phyloP scores from a whole-genome alignment of 2,113 vertebrate species.

The Eulacestoma nigropectus region DNA sequence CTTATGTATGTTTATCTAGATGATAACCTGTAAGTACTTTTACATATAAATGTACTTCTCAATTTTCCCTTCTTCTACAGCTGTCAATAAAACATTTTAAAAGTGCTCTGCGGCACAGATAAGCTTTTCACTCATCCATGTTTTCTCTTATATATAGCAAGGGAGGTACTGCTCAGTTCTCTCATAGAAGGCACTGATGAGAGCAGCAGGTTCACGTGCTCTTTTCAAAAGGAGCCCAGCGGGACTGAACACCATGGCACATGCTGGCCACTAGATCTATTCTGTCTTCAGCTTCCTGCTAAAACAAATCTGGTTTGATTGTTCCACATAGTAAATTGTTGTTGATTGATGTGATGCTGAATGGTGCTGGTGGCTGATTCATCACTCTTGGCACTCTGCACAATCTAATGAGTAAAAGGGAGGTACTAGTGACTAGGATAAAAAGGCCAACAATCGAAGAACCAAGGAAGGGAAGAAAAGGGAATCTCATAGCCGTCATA shows the following conservation, averaged over 20 bases:
- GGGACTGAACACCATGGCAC: rapidly evolving
- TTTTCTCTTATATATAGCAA: background rate
- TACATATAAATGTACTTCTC: background rate
- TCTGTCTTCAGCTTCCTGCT: background rate
- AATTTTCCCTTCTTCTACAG: background rate
- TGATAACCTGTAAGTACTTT: background rate
- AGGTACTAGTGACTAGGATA: background rate
- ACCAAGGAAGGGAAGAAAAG: background rate
- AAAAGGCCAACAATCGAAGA: background rate
- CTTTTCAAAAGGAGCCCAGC: background rate
- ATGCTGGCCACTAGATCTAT: background rate
- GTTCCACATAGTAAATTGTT: background rate
- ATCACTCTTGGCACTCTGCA: background rate
- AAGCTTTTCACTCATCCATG: background rate
- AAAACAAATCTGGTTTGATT: background rate
- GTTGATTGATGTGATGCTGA: background rate
- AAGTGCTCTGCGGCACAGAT: background rate
- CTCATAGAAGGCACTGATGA: background rate
- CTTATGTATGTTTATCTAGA: background rate
- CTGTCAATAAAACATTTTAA: background rate
- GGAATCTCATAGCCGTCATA: background rate
- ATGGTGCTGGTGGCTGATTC: background rate
- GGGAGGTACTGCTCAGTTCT: background rate
- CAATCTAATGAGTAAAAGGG: background rate
- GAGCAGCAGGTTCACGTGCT: background rate